Evolutionary conservation across 2,888 invertebrate genomes (phyloP).

Genomic region (Pterostichus niger): DNA sequence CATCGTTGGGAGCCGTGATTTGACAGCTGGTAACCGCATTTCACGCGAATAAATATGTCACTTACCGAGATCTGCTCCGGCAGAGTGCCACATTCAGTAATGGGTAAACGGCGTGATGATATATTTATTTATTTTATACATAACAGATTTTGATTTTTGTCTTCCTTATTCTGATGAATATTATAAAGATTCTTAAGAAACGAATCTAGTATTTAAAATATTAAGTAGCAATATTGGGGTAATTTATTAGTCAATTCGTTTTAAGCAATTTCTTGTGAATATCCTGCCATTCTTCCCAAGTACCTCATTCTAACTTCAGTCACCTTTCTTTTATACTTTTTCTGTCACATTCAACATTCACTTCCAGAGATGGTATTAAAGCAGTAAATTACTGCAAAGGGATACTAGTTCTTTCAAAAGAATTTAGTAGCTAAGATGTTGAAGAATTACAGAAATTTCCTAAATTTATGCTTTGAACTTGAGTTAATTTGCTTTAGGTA

Average conservation of each 20-base stretch:
- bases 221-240: conserved; percentile 13
- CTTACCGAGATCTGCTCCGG: too few relatives aligned
- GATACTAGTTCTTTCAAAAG: conserved; percentile 8
- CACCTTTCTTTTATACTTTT: conserved; percentile 53
- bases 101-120: too few relatives aligned
- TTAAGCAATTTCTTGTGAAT: conserved; percentile 53
- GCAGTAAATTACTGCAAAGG: conserved; percentile 33
- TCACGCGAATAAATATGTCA: too few relatives aligned
- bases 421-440: not conserved
- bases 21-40: too few relatives aligned
- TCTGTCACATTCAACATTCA: conserved; percentile 58
- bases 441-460: not conserved
- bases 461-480: not conserved
- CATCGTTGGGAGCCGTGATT: too few relatives aligned
- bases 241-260: conserved; percentile 48
- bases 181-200: not conserved
- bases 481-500: too few relatives aligned
- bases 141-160: too few relatives aligned
- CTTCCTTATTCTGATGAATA: too few relatives aligned
- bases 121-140: too few relatives aligned
- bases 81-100: too few relatives aligned
- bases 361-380: conserved; percentile 58
- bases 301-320: conserved; percentile 53
- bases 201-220: not conserved
- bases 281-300: conserved; percentile 52